Evolutionary conservation across 2,888 invertebrate genomes (phyloP).

Genomic region (Archaeoteleia sp.): DNA sequence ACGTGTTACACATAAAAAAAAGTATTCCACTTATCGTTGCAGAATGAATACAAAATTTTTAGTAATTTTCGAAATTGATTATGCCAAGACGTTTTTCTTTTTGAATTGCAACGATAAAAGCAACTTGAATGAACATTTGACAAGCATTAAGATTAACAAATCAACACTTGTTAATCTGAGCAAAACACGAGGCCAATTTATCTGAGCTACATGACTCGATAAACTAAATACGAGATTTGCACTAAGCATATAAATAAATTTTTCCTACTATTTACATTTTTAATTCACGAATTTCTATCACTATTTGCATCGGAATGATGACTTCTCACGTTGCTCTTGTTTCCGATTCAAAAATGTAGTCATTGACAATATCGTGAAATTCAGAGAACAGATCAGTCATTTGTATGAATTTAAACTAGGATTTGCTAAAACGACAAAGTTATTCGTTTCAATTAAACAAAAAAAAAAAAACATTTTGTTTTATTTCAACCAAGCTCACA

Average conservation of each 20-base stretch:
- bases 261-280: slow-evolving; percentile 20
- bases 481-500: no score
- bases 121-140: neutral
- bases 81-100: no score
- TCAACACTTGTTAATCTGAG: neutral
- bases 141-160: neutral
- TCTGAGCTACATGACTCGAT: neutral
- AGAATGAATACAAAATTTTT: no score
- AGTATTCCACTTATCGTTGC: no score
- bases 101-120: no score
- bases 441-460: no score
- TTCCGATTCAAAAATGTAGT: neutral
- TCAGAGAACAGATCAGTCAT: neutral
- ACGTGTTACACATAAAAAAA: no score
- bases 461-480: no score
- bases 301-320: neutral
- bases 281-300: neutral
- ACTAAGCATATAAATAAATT: slow-evolving; percentile 19
- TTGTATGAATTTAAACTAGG: no score
- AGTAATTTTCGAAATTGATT: no score
- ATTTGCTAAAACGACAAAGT: no score
- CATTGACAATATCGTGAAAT: neutral
- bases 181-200: neutral
- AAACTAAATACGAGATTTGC: neutral
- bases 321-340: neutral